A percentile compares a stretch with the other conserved stretches of the same genome.
Conservation (phyloP, 2,888 invertebrate genomes). For the Pristionchus fissidentatus region DNA sequence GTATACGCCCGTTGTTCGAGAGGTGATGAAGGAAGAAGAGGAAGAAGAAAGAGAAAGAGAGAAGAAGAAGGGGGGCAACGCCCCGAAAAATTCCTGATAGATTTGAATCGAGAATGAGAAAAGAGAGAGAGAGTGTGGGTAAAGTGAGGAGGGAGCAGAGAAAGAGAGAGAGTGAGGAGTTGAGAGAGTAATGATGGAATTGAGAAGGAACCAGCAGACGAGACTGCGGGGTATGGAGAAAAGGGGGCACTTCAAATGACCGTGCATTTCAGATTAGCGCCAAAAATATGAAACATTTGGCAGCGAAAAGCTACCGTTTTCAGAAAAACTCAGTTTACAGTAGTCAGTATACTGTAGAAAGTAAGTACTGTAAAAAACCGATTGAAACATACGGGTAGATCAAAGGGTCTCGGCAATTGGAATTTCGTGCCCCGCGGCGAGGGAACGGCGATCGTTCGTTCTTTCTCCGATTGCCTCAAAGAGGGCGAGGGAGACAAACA, state of each 20-base stretch:
- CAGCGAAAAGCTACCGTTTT: too few species aligned
- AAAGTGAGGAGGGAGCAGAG: conserved; percentile 33
- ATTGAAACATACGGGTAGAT: not conserved
- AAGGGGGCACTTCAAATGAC: too few species aligned
- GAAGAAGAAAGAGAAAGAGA: conserved; percentile 25
- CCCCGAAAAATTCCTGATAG: not conserved
- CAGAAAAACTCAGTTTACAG: too few species aligned
- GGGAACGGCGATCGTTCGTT: not conserved
- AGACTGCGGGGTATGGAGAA: conserved; percentile 29
- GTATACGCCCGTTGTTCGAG: not conserved
- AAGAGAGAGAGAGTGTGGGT: conserved; percentile 22
- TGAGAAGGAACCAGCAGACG: not conserved
- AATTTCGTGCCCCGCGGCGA: too few species aligned
- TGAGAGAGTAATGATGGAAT: conserved; percentile 10
- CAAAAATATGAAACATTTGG: not conserved
- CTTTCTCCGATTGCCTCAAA: not conserved
- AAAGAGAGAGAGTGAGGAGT: conserved; percentile 42
- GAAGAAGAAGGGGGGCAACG: conserved; percentile 47
- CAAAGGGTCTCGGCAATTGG: not conserved
- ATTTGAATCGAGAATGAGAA: conserved; percentile 33
- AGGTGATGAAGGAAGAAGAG: not conserved
- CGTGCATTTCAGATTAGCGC: not conserved
- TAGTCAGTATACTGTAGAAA: not conserved
- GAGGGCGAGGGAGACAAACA: conserved; percentile 16
- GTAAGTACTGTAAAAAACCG: not conserved